A percentile compares a stretch with the other conserved stretches of the same genome.
Evolutionary conservation across 1,140 invertebrate genomes (phyloP).

Genomic region (Euschistus heros): DNA sequence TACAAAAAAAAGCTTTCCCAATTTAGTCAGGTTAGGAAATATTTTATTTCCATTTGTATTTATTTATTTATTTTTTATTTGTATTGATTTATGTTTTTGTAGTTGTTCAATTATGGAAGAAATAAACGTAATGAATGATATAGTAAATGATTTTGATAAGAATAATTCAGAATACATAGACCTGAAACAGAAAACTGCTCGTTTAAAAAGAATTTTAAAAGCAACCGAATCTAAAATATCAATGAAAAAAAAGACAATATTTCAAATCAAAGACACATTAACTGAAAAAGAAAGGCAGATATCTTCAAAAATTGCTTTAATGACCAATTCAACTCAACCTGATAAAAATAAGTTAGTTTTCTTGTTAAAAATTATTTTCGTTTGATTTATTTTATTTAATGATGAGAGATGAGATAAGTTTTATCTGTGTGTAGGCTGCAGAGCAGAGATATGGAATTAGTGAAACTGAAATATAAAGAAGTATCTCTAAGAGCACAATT

Average conservation of each 20-base stretch:
- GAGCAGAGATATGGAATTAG: constrained; percentile 13
- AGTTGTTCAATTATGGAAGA: constrained; percentile 16
- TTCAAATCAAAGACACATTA: constrained; percentile 15
- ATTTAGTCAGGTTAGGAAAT: background rate
- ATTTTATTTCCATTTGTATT: background rate
- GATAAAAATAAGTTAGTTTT: constrained; percentile 18
- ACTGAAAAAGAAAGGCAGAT: constrained; percentile 18
- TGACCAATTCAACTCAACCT: constrained; percentile 1
- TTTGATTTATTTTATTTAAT: background rate
- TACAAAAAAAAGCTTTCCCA: background rate
- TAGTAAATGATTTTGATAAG: constrained; percentile 13
- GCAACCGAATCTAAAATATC: constrained; percentile 10
- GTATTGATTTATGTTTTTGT: background rate
- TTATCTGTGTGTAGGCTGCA: background rate
- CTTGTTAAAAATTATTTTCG: background rate
- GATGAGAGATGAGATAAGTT: too few species aligned
- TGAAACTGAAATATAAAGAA: constrained; percentile 18
- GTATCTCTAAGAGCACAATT: constrained; percentile 13
- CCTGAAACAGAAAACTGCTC: background rate
- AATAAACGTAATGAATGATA: constrained; percentile 13
- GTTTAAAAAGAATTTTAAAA: background rate
- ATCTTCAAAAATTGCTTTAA: constrained; percentile 10
- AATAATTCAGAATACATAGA: background rate
- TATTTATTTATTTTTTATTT: background rate
- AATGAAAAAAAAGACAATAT: constrained; percentile 2